These are phyloP conservation scores for Drosophila paulistorum DNA, from an alignment of 1,140 invertebrate species.

Conservation along the genomic window DNA sequence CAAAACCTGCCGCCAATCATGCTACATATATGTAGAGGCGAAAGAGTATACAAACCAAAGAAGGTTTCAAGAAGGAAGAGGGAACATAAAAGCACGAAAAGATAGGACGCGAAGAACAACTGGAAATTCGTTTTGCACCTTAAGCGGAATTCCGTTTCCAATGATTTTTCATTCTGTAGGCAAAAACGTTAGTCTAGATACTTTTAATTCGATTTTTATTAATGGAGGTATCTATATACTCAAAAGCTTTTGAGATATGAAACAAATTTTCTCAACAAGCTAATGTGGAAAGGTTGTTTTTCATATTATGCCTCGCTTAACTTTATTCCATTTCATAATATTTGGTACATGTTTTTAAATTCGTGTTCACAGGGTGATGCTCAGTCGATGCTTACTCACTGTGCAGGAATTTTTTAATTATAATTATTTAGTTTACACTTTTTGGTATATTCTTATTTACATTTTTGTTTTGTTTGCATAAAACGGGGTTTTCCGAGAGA, in stretches of 20 bases:
- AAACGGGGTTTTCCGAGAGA: background rate
- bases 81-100: background rate
- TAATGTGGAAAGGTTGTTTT: background rate
- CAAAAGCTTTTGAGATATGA: background rate
- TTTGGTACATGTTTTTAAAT: no score
- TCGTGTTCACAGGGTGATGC: background rate
- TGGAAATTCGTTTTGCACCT: slow-evolving; percentile 3
- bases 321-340: no score
- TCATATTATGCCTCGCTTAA: no score
- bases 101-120: background rate
- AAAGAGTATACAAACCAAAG: background rate
- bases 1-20: slow-evolving; percentile 20
- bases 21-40: slow-evolving; percentile 7
- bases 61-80: background rate
- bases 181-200: background rate
- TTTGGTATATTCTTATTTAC: background rate
- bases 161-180: background rate
- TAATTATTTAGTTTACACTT: background rate
- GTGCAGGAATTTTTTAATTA: slow-evolving; percentile 1
- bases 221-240: background rate
- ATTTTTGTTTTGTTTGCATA: background rate
- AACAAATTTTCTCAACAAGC: no score
- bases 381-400: background rate
- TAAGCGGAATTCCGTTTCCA: background rate
- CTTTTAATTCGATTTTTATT: background rate